A percentile compares a stretch with the other conserved stretches of the same genome.
phyloP scores from a whole-genome alignment of 92 coral and sea anemone species.

The Parazoanthus darwini region DNA sequence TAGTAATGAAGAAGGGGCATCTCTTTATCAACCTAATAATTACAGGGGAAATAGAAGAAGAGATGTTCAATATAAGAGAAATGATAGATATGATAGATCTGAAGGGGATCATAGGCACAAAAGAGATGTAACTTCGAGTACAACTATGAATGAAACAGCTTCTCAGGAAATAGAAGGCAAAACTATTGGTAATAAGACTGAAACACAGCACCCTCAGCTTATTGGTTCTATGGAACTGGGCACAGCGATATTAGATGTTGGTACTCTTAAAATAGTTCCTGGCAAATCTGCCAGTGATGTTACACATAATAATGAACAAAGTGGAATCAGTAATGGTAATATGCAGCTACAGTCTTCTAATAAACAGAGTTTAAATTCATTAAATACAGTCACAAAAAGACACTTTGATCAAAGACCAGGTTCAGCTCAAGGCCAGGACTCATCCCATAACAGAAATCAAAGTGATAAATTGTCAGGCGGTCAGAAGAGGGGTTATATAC shows the following conservation, averaged over 20 bases:
- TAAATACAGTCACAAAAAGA: background rate
- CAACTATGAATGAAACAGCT: background rate
- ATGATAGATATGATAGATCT: background rate
- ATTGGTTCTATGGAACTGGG: background rate
- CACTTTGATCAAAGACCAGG: background rate
- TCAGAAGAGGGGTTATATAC: background rate
- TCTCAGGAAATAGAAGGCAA: background rate
- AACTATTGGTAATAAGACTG: background rate
- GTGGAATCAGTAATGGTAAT: background rate
- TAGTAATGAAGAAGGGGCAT: background rate
- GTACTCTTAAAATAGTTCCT: background rate
- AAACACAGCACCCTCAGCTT: background rate
- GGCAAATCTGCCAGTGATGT: background rate
- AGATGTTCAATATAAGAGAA: background rate
- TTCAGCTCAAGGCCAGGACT: background rate
- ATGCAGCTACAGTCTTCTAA: background rate
- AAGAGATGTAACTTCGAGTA: background rate
- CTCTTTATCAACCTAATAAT: background rate
- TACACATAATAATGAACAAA: background rate
- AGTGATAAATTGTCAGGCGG: background rate
- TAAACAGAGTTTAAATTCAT: background rate
- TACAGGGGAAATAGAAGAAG: conserved; percentile 29
- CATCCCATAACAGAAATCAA: background rate
- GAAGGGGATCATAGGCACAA: background rate
- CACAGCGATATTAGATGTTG: background rate